Conservation (phyloP, 2,797 vertebrate genomes). For the Heliangelus exortis region DNA sequence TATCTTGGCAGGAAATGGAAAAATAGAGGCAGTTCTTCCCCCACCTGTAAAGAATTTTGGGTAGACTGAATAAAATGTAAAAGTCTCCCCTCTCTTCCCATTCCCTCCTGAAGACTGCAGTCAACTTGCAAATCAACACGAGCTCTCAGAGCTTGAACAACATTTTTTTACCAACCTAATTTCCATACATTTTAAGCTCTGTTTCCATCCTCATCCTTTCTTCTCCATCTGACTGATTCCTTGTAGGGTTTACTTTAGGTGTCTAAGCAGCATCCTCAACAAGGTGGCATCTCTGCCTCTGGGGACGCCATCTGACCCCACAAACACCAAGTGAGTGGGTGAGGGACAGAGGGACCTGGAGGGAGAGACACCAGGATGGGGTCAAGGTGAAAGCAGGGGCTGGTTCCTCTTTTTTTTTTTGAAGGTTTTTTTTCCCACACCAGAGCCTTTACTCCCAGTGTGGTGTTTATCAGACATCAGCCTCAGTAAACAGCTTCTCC, state of each 20-base stretch:
- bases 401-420: not conserved
- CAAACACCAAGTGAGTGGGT: not conserved
- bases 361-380: fast-evolving
- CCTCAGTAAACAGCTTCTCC: not conserved
- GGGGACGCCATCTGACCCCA: not conserved
- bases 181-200: not conserved
- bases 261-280: no score
- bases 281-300: not conserved
- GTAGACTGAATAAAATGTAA: not conserved
- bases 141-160: not conserved
- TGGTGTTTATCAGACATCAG: not conserved
- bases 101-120: not conserved
- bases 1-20: not conserved
- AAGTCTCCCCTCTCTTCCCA: not conserved
- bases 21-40: not conserved
- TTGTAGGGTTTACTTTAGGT: not conserved
- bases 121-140: not conserved
- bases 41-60: not conserved
- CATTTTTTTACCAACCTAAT: not conserved
- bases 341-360: not conserved
- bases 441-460: not conserved
- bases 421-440: fast-evolving
- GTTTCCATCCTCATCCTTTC: not conserved
- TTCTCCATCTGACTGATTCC: not conserved
- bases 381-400: not conserved